These are phyloP conservation scores for Philereme vetulata DNA, from an alignment of 2,888 invertebrate species.

Conservation along the genomic window DNA sequence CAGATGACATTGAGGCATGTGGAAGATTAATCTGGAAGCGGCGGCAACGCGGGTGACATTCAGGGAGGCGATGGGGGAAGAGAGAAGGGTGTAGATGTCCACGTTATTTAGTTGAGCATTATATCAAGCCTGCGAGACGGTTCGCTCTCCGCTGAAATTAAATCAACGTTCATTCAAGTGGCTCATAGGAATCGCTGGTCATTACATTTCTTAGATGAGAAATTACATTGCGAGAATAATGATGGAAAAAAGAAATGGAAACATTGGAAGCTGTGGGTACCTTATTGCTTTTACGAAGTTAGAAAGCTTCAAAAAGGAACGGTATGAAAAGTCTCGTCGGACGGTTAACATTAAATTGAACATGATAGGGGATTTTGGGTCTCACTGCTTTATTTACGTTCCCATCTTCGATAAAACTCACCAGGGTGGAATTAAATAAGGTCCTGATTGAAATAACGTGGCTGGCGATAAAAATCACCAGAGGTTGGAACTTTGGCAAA, in stretches of 20 bases:
- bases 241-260: slow-evolving; percentile 27
- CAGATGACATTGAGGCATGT: slow-evolving; percentile 75
- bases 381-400: slow-evolving; percentile 47
- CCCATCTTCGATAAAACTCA: slow-evolving; percentile 47
- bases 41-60: slow-evolving; percentile 41
- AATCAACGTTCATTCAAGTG: slow-evolving; percentile 65
- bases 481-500: slow-evolving; percentile 38
- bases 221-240: slow-evolving; percentile 43
- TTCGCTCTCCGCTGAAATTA: slow-evolving; percentile 61
- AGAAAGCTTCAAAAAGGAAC: slow-evolving; percentile 40
- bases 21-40: slow-evolving; percentile 66
- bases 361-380: slow-evolving; percentile 44
- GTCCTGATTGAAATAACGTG: slow-evolving; percentile 56
- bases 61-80: slow-evolving; percentile 12
- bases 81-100: slow-evolving; percentile 51
- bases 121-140: slow-evolving; percentile 60
- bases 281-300: slow-evolving; percentile 40
- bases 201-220: slow-evolving; percentile 46
- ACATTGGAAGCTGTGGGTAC: slow-evolving; percentile 11
- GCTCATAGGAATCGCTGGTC: slow-evolving; percentile 55
- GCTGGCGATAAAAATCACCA: slow-evolving; percentile 46
- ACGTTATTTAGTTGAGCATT: slow-evolving; percentile 71
- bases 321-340: slow-evolving; percentile 43
- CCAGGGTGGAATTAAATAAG: slow-evolving; percentile 50
- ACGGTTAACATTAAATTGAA: slow-evolving; percentile 52